Base-by-base conservation (phyloP, 2,797 vertebrate genomes). In the Cyclura pinguis region DNA sequence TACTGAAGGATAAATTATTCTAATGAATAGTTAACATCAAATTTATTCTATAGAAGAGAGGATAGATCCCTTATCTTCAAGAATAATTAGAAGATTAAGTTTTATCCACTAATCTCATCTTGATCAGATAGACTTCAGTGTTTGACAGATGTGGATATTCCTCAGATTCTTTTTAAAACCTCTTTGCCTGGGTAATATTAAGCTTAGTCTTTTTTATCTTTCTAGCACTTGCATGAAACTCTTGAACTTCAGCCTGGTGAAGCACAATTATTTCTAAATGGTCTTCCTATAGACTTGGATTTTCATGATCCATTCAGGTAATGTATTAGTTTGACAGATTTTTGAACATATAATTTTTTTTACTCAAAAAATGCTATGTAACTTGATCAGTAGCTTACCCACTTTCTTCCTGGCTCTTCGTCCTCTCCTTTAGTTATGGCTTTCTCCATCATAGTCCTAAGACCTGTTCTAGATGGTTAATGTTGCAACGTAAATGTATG, bases 271-370 rank as follows among this genome's bases (percentile, higher is more conserved):
- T 99, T 98, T 97, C 97, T 99, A 96, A 99, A 99, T 47, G 99
- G 99, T 38, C 96, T 99, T 94, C 98, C 91, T 93, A 96, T 99
- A 95, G 98, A 99, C 95, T 93, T 98, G 93, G 97, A 98, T 94
- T 89, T 97, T 96, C 98, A 98, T 93, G 98, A 99, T 96, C 97
- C 98, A 88, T 99, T 99, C 95, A 99, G 98, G 99, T 99, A 97
- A 95, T 95, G 84, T 5, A 52, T 86, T 84, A 76, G 47, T 93
- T 88, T 84, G 59, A 73, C 32, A 47, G 20, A n/a, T 76, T 22
- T 62, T 52, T 52, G 52, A 47, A 47, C 4, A 47, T 55, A 38
- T 29, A 18, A 10, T 22, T 55, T 59, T 4, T 29, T 47, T 24
- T 4, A 47, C 42, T 27, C 24, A 22, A 64, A 64, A 85, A 42